Evolutionary conservation across 2,797 vertebrate species (phyloP), one percentile per base, ranked within the genome.

Genomic region (Urosaurus nigricauda): DNA sequence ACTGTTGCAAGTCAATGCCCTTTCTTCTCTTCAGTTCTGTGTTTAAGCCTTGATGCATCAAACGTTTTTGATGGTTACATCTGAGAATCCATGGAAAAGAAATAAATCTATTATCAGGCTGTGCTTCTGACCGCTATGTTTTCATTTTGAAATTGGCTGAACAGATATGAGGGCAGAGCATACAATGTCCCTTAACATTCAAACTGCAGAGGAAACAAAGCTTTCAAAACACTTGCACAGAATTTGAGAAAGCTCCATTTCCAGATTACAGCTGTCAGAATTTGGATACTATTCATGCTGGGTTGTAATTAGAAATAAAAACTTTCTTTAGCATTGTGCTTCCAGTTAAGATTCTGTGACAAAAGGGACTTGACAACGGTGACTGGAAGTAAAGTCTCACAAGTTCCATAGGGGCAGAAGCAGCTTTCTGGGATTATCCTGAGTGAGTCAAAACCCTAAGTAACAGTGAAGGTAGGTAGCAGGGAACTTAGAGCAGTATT

Each of bases 361-460:
- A 8, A 16, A 40, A 71, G 35, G 26, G 6, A 56, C 7, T 79
- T 78, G 24, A 21, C 17, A 29, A 68, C 58, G 58, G 21, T 35
- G 65, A 13, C 35, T 84, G 26, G 29, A 53, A 79, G 47, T 68
- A 77, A 84, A 79, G 53, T 40, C 63, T 82, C 37, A 82, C 80
- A 58, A 5, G 5, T 58, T 11, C 58, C 11, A 32, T 68, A 68
- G 9, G 11, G 26, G 32, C 3, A 32, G 32, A 29, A 13, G 26
- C 13, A 32, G 11, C 58, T 60, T 60, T 60, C 19, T 60, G 58
- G 58, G 58, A 1, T 60, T 60, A 60, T 21, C 19, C 58, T 60
- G 58, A 60, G 58, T 60, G 58, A 60, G 19, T 60, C 58, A 60
- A 60, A 1, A 60, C 4, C 19, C 19, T 21, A 60, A 21, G 5